Conservation (phyloP, 2,797 vertebrate species). For the Chiloscyllium punctatum region DNA sequence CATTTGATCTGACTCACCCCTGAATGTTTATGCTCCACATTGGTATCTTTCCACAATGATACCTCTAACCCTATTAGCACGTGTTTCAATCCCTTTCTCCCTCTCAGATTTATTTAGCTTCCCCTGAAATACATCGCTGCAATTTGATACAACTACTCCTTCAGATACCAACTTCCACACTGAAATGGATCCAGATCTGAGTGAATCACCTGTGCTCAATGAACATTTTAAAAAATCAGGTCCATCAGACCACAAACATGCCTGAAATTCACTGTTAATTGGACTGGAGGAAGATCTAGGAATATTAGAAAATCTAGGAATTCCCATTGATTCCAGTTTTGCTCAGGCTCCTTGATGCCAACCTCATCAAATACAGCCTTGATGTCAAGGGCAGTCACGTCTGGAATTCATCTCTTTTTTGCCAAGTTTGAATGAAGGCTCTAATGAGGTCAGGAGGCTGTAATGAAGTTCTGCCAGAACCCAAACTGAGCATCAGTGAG, state of each 20-base stretch:
- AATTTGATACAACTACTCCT: not conserved
- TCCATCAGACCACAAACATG: not conserved
- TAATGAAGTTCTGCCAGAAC: too few relatives aligned
- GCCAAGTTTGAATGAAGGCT: too few relatives aligned
- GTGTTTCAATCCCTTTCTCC: not conserved
- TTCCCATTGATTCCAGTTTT: too few relatives aligned
- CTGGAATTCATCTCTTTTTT: too few relatives aligned
- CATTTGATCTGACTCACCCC: not conserved
- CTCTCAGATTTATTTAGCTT: not conserved
- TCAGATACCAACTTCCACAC: not conserved
- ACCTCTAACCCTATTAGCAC: not conserved
- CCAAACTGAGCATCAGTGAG: too few relatives aligned
- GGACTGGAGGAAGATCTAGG: not conserved
- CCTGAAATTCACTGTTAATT: not conserved
- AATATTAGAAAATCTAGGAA: too few relatives aligned
- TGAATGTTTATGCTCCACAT: not conserved
- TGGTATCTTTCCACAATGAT: not conserved
- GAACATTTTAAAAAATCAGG: not conserved
- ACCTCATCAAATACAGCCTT: too few relatives aligned
- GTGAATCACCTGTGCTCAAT: not conserved
- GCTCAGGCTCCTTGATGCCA: too few relatives aligned
- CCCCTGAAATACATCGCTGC: not conserved
- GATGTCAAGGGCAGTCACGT: too few relatives aligned
- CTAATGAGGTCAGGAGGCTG: too few relatives aligned
- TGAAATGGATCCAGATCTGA: not conserved